A percentile compares a stretch with the other conserved stretches of the same genome.
phyloP scores from a whole-genome alignment of 2,797 vertebrate species.

The Myotis planiceps region DNA sequence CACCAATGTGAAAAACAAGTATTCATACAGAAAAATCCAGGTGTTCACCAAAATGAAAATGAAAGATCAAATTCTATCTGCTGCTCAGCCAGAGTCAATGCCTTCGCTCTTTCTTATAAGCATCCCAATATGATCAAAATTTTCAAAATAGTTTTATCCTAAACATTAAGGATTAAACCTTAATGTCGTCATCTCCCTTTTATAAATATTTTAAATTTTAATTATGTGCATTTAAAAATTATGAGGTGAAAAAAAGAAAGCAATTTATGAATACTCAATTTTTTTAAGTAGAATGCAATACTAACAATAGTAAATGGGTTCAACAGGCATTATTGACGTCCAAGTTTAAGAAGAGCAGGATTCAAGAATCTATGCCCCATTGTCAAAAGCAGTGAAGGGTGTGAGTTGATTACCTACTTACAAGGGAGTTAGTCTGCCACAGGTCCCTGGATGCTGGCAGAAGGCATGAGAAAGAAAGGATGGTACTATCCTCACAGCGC shows the following conservation, averaged over 20 bases:
- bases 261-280: not conserved
- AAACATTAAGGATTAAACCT: not conserved
- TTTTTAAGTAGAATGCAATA: not conserved
- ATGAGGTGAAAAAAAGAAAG: not conserved
- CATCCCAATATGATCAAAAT: not conserved
- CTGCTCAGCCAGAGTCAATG: not conserved
- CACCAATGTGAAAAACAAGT: not conserved
- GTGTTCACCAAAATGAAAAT: not conserved
- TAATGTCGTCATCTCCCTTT: not conserved
- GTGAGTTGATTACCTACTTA: not conserved
- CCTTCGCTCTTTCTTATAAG: not conserved
- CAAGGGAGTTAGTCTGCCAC: no score
- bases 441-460: not conserved
- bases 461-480: not conserved
- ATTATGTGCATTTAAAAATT: not conserved
- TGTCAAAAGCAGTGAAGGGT: not conserved
- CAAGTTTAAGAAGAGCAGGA: not conserved
- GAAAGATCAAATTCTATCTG: not conserved
- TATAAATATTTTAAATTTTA: not conserved
- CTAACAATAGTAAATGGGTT: not conserved
- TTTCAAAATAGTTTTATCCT: not conserved
- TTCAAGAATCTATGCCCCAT: not conserved
- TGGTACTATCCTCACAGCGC: no score
- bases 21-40: not conserved
- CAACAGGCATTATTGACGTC: not conserved